Base-by-base conservation (phyloP, 2,113 vertebrate genomes). In the Phrynosoma blainvillii region DNA sequence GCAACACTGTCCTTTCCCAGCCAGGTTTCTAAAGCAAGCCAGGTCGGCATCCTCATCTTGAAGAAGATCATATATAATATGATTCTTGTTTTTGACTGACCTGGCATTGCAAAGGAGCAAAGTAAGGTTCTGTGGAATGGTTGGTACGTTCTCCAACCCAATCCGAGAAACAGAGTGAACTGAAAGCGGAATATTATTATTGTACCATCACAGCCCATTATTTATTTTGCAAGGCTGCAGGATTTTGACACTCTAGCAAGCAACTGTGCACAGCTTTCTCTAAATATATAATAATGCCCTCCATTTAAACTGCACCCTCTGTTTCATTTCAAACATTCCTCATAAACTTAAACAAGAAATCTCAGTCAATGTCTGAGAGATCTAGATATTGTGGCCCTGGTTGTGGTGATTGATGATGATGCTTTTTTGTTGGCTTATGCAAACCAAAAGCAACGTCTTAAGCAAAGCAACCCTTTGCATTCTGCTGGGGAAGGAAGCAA, bases 231-330 rank as follows among this genome's bases (percentile, higher is more conserved):
- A 1, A n/a, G 90, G 83, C 85, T 1, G n/a, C 85, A 42, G 47
- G 73, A 81, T 75, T 82, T 82, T 76, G 12, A 40, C 13, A 0
- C 25, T 0, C 78, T 81, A 0, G 11, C 0, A 42, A 90, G 93
- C 90, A 90, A 93, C 87, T 81, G 65, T 32, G 89, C 0, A 0
- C 77, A 42, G 89, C 16, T 73, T 1, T 70, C 85, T 47, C 89
- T 94, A 93, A 95, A 95, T 95, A 94, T 95, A 92, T 92, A 30
- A 92, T 89, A 74, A 87, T n/a, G 3, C 59, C 59, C 59, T 2
- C 59, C 59, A 62, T 62, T 18, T 16, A 62, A 16, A 62, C 59
- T 16, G 59, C 14, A 62, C 13, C 59, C 18, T 62, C 18, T 4
- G 59, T 62, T 16, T 62, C 16, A 12, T 85, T 14, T 62, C 66